phyloP scores from a whole-genome alignment of 2,797 vertebrate species.

The Lindbergichthys nudifrons region DNA sequence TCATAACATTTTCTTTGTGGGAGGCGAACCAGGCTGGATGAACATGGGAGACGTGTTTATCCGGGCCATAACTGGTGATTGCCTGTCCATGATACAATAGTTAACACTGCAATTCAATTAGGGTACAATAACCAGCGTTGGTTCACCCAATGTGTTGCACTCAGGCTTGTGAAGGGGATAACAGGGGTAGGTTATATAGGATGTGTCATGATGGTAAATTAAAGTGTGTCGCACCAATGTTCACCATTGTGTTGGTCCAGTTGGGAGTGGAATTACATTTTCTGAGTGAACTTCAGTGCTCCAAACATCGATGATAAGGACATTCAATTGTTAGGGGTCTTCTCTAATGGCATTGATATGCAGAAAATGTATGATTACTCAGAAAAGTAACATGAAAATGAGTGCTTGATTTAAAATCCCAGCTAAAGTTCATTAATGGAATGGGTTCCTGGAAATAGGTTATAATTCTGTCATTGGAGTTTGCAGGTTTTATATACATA shows the following conservation, averaged over 20 bases:
- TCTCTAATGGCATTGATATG: not conserved
- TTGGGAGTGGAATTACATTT: conserved; percentile 2
- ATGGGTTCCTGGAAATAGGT: not conserved
- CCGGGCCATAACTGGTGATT: not conserved
- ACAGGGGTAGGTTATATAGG: not conserved
- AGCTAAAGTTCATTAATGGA: not conserved
- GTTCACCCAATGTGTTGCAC: not conserved
- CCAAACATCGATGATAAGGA: not conserved
- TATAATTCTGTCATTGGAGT: not conserved
- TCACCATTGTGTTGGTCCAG: not conserved
- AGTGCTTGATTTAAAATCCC: not conserved
- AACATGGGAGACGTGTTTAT: conserved; percentile 3
- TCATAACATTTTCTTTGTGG: conserved; percentile 6
- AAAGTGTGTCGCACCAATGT: not conserved
- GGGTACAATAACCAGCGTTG: not conserved
- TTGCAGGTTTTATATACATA: not conserved
- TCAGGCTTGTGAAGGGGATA: not conserved
- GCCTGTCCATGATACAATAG: not conserved
- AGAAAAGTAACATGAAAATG: not conserved
- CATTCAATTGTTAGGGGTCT: not conserved
- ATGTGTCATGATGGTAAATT: not conserved
- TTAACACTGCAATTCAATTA: conserved; percentile 17
- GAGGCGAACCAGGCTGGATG: not conserved
- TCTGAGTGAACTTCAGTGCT: not conserved
- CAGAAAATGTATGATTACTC: not conserved